Evolutionary conservation across 2,888 invertebrate species (phyloP).

Genomic region (Limnephilus rhombicus): DNA sequence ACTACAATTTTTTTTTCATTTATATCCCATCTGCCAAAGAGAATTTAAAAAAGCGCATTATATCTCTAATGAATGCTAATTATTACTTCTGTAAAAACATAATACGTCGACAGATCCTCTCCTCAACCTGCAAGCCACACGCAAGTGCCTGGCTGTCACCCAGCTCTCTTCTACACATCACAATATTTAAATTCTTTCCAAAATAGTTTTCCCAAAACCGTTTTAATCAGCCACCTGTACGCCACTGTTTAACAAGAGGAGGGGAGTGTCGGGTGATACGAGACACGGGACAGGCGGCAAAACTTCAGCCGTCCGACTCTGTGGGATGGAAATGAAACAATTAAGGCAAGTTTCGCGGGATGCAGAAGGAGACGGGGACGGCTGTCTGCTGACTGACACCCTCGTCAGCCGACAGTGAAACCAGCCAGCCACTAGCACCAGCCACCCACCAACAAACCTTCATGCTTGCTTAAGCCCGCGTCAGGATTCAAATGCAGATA

Average conservation of each 20-base stretch:
- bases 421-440: background rate
- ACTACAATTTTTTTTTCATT: too few species aligned
- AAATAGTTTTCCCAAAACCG: too few species aligned
- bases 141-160: too few species aligned
- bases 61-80: too few species aligned
- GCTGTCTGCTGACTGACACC: slow-evolving; percentile 54
- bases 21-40: too few species aligned
- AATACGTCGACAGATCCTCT: too few species aligned
- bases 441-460: background rate
- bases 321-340: slow-evolving; percentile 55
- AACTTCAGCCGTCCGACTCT: slow-evolving; percentile 36
- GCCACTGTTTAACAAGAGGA: background rate
- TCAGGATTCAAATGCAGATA: background rate
- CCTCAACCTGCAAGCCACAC: too few species aligned
- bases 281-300: slow-evolving; percentile 24
- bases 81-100: too few species aligned
- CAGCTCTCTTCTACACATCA: background rate
- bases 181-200: background rate
- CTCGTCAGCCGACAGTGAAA: slow-evolving; percentile 31
- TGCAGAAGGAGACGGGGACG: slow-evolving; percentile 30
- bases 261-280: slow-evolving; percentile 5
- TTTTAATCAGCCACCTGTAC: background rate
- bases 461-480: slow-evolving; percentile 13
- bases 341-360: slow-evolving; percentile 50
- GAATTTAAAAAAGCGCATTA: too few species aligned